Evolutionary conservation across 2,113 vertebrate species (phyloP).

Genomic region (Alces alces): DNA sequence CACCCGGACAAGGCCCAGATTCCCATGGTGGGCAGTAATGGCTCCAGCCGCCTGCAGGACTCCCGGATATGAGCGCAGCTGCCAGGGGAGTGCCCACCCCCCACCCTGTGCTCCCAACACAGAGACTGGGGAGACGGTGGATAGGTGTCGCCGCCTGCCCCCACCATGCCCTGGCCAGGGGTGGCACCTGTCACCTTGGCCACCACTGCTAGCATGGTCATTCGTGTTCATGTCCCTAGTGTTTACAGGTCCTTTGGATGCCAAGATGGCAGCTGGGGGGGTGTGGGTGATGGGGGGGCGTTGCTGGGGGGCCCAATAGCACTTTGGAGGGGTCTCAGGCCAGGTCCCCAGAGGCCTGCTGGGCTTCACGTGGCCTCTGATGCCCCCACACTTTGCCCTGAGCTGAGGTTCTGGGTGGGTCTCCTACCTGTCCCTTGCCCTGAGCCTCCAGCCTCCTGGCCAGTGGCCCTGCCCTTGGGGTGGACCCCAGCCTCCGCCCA

Average conservation of each 20-base stretch:
- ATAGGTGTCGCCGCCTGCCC: neutral
- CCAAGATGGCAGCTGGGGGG: constrained; percentile 54
- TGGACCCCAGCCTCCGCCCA: constrained; percentile 33
- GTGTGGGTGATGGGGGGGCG: neutral
- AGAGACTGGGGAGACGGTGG: constrained; percentile 56
- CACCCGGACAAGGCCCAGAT: constrained; percentile 87
- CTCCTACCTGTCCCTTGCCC: neutral
- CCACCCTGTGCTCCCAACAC: constrained; percentile 8
- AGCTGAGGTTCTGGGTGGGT: constrained; percentile 43
- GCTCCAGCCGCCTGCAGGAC: constrained; percentile 93
- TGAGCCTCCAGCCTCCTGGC: constrained; percentile 21
- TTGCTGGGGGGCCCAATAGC: constrained; percentile 35
- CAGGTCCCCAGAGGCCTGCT: constrained; percentile 8
- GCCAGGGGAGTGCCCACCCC: constrained; percentile 53
- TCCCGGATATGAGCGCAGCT: constrained; percentile 84
- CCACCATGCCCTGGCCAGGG: neutral
- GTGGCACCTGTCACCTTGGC: constrained; percentile 31
- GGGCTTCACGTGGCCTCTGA: constrained; percentile 26
- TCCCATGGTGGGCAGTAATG: constrained; percentile 92
- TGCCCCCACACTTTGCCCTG: neutral
- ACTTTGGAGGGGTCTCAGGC: constrained; percentile 64
- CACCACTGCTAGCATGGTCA: constrained; percentile 46
- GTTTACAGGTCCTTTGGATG: constrained; percentile 72
- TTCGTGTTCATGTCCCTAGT: constrained; percentile 64
- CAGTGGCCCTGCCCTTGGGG: constrained; percentile 46